These are phyloP conservation scores for Ciconia stormi DNA, from an alignment of 2,113 vertebrate species.

Conservation along the genomic window DNA sequence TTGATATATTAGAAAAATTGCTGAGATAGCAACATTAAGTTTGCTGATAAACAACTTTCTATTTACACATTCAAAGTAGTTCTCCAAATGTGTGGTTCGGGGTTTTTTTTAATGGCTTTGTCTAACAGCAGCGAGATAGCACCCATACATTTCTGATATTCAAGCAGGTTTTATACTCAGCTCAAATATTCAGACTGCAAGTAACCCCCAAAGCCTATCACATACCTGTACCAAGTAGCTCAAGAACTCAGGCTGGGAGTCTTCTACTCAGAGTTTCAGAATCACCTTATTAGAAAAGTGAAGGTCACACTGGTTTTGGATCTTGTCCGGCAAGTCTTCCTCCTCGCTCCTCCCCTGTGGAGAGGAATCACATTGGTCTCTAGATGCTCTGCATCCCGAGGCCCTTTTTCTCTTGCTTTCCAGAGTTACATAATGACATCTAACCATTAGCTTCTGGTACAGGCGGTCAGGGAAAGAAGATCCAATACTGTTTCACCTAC, in stretches of 20 bases:
- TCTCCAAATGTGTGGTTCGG: background rate
- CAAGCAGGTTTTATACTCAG: background rate
- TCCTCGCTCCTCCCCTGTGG: background rate
- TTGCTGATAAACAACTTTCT: background rate
- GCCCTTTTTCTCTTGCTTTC: background rate
- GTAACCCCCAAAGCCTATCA: background rate
- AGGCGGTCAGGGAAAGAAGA: background rate
- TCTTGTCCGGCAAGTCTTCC: background rate
- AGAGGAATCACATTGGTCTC: background rate
- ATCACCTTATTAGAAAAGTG: background rate
- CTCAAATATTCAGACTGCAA: background rate
- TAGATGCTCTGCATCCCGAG: rapidly evolving
- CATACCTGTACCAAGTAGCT: background rate
- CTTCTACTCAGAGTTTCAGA: background rate
- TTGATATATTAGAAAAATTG: background rate
- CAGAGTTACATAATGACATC: background rate
- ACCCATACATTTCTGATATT: background rate
- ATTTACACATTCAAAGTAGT: background rate
- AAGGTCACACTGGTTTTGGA: background rate
- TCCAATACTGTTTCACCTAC: background rate
- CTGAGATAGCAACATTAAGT: background rate
- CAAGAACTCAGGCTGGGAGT: background rate
- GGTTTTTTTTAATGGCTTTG: background rate
- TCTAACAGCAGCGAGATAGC: background rate
- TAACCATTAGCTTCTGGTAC: background rate